These are phyloP conservation scores for Thaleichthys pacificus DNA, from an alignment of 2,797 vertebrate species.

Conservation along the genomic window DNA sequence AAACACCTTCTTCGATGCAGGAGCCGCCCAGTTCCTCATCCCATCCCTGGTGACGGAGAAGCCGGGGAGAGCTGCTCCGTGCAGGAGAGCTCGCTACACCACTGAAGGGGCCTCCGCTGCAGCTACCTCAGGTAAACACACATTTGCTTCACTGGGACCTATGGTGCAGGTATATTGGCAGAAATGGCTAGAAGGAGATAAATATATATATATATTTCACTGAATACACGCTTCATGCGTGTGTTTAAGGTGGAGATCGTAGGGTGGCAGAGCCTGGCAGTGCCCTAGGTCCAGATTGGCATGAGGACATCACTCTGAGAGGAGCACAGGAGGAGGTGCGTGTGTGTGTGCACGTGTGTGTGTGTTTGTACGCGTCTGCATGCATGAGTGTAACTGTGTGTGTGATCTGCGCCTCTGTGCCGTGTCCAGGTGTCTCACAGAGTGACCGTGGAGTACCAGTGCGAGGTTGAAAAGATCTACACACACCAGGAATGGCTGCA, in stretches of 20 bases:
- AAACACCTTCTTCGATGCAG: slow-evolving; percentile 94
- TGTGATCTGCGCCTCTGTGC: background rate
- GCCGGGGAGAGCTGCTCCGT: slow-evolving; percentile 63
- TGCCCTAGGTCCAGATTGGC: slow-evolving; percentile 95
- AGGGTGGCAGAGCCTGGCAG: slow-evolving; percentile 75
- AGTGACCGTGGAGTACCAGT: slow-evolving; percentile 85
- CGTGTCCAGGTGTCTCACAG: slow-evolving; percentile 77
- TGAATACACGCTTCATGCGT: background rate
- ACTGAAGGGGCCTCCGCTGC: slow-evolving; percentile 50
- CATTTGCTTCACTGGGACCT: background rate
- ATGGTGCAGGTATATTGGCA: too few species aligned
- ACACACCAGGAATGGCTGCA: slow-evolving; percentile 76
- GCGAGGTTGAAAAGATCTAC: slow-evolving; percentile 85
- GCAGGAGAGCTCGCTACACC: slow-evolving; percentile 87
- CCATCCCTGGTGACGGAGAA: slow-evolving; percentile 79
- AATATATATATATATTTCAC: background rate
- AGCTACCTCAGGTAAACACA: slow-evolving; percentile 59
- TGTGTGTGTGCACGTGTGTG: background rate
- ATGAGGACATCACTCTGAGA: slow-evolving; percentile 83
- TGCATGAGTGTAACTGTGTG: background rate
- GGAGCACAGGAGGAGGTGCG: slow-evolving; percentile 80
- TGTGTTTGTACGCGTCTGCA: background rate
- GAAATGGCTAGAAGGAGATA: background rate
- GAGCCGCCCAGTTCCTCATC: slow-evolving; percentile 92
- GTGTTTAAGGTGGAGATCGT: slow-evolving; percentile 26